Evolutionary conservation across 2,888 invertebrate genomes (phyloP).

Genomic region (Conomelus anceps): DNA sequence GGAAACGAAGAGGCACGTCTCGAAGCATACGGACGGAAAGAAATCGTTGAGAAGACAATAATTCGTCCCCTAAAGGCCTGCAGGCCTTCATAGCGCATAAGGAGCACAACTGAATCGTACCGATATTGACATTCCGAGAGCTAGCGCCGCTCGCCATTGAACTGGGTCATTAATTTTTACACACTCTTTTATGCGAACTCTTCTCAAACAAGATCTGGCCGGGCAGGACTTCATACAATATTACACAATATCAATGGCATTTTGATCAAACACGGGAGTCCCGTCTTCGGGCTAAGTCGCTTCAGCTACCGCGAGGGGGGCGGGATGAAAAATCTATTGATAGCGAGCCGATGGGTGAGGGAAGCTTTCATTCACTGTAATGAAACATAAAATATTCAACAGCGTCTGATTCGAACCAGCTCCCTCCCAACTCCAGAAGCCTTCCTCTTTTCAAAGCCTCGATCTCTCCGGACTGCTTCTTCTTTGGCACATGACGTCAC

Average conservation of each 20-base stretch:
- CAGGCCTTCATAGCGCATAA: neutral
- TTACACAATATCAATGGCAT: slow-evolving; percentile 26
- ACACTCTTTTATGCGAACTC: slow-evolving; percentile 25
- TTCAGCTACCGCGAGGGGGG: neutral
- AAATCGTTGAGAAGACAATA: neutral
- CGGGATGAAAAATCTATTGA: slow-evolving; percentile 27
- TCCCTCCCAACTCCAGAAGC: neutral
- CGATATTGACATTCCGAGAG: neutral
- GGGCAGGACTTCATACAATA: slow-evolving; percentile 25
- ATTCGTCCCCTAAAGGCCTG: neutral
- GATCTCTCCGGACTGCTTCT: neutral
- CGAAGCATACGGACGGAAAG: neutral
- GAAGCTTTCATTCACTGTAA: slow-evolving; percentile 25
- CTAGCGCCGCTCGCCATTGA: neutral
- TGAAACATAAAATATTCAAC: slow-evolving; percentile 28
- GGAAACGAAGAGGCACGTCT: neutral
- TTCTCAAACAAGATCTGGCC: slow-evolving; percentile 19
- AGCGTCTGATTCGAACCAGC: slow-evolving; percentile 10
- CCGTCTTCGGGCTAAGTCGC: neutral
- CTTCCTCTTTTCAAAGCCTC: neutral
- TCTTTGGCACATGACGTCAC: neutral
- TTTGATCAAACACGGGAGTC: slow-evolving; percentile 23
- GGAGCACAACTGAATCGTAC: neutral
- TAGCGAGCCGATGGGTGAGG: slow-evolving; percentile 22
- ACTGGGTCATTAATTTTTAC: slow-evolving; percentile 27